Evolutionary conservation across 2,888 invertebrate genomes (phyloP), one percentile per base, ranked within the genome.

Genomic region (Drosophila formosana): DNA sequence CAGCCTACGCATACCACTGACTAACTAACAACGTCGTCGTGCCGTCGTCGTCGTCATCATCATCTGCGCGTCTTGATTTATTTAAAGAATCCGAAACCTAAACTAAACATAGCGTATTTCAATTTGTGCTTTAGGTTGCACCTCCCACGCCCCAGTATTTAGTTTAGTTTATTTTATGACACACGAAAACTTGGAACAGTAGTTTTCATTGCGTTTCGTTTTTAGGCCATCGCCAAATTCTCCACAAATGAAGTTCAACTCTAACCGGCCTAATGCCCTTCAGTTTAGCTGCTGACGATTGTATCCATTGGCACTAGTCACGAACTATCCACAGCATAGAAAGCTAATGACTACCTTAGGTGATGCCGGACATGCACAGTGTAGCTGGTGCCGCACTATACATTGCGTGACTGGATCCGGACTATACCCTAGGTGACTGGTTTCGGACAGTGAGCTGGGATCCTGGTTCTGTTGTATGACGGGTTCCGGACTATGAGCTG

Each of bases 1-100:
- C 69, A 69, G 75, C 78, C 63, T 43, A 53, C 37, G 53, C 46
- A 34, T 7, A 50, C 34, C 30, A 65, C 58, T 65, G 61, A 75
- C 47, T 62, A 69, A 72, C 47, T 67, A 56, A 43, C 28, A 53
- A 53, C 18, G 18, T 28, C 26, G 28, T 13, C 46, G 26, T 26
- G 18, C 1, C 63, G 18, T 34, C 57, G 49, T 53, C 46, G 11
- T 3, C 53, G 13, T n/a, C 64, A 30, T 62, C 61, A 41, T 58
- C 50, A 56, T 41, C 30, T 39, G 32, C 13, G 55, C n/a, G 55
- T 47, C 30, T 25, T 52, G 30, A 45, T 57, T 51, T 25, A 43
- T 50, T 50, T 41, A 41, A 41, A 55, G 18, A 60, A 55, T 30
- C 45, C 32, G 11, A 57, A 39, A 46, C 30, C 30, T 6, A 6